Conservation (phyloP, 2,113 vertebrate genomes). For the Pandion haliaetus region DNA sequence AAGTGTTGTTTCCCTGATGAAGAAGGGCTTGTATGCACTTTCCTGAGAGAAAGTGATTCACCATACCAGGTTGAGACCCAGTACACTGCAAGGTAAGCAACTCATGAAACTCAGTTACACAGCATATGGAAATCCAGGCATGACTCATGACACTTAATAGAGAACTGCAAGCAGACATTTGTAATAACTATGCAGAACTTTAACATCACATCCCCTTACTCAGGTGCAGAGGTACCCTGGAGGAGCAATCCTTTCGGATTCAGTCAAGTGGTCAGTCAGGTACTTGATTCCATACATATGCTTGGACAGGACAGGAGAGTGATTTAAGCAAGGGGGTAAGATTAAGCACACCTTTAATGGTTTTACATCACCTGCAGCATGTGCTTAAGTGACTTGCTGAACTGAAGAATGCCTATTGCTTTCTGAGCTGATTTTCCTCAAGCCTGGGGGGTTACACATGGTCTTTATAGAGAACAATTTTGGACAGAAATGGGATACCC, state of each 20-base stretch:
- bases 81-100: not conserved
- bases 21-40: not conserved
- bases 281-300: not conserved
- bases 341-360: not conserved
- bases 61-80: not conserved
- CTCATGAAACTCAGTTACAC: not conserved
- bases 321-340: not conserved
- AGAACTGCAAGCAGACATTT: not conserved
- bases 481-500: not conserved
- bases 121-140: not conserved
- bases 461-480: not conserved
- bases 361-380: not conserved
- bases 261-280: not conserved
- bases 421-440: not conserved
- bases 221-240: not conserved
- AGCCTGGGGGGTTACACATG: not conserved
- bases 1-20: not conserved
- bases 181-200: not conserved
- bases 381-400: not conserved
- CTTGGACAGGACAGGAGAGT: not conserved
- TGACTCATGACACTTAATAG: not conserved
- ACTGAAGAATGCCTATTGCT: not conserved
- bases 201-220: too few species aligned
- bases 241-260: not conserved
- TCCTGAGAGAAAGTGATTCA: not conserved